Percentiles rank a stretch among this genome's conserved stretches.
These are phyloP conservation scores for Marisa cornuarietis DNA, from an alignment of 1,140 invertebrate species.

Conservation along the genomic window DNA sequence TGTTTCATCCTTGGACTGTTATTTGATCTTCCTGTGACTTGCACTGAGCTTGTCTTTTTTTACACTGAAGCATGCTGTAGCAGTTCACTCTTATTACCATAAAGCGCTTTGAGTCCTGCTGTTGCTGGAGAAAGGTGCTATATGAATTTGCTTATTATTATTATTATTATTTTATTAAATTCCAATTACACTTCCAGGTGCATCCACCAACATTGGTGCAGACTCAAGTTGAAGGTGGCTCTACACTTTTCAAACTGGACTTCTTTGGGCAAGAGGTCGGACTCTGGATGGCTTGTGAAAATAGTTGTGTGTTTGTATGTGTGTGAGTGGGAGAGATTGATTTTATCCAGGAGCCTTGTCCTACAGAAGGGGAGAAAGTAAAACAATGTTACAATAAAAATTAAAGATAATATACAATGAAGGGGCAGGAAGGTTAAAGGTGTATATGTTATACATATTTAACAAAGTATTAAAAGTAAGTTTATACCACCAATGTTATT, in stretches of 20 bases:
- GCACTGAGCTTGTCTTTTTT: too few relatives aligned
- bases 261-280: slow-evolving; percentile 85
- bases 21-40: too few relatives aligned
- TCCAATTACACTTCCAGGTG: slow-evolving; percentile 67
- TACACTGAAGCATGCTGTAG: not conserved
- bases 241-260: slow-evolving; percentile 94
- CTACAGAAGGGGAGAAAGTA: not conserved
- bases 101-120: too few relatives aligned
- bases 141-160: too few relatives aligned
- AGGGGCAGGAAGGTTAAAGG: not conserved
- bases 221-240: slow-evolving; percentile 94
- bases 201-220: slow-evolving; percentile 96
- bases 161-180: not conserved
- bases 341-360: not conserved
- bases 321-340: not conserved
- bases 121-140: too few relatives aligned
- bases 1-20: too few relatives aligned
- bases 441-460: not conserved
- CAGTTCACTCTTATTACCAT: not conserved
- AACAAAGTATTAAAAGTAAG: not conserved
- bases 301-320: not conserved
- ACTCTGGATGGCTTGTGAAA: not conserved
- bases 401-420: not conserved
- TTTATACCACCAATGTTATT: not conserved
- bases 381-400: not conserved